A percentile compares a stretch with the other conserved stretches of the same genome.
Evolutionary conservation across 2,888 invertebrate genomes (phyloP).

Genomic region (Drosophila birchii): DNA sequence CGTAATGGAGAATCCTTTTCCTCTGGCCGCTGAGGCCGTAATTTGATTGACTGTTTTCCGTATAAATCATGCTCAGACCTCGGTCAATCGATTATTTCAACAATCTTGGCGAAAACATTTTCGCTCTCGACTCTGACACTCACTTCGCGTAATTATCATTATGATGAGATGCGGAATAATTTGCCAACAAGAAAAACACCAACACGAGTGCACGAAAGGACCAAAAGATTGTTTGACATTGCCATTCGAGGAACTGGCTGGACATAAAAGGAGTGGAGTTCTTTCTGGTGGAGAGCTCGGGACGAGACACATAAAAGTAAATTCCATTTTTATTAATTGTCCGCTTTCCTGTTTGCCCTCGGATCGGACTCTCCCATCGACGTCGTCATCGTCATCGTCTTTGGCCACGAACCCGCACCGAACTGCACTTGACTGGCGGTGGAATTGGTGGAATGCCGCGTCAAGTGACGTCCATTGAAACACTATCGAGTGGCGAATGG

Average conservation of each 20-base stretch:
- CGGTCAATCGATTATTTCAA: conserved; percentile 49
- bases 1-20: conserved; percentile 4
- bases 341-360: conserved; percentile 42
- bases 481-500: conserved; percentile 42
- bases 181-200: conserved; percentile 45
- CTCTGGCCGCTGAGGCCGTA: conserved; percentile 6
- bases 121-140: conserved; percentile 32
- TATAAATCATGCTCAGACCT: conserved; percentile 37
- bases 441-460: conserved; percentile 31
- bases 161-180: conserved; percentile 58
- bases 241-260: conserved; percentile 22
- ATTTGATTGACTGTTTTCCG: conserved; percentile 45
- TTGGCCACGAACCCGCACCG: conserved; percentile 14
- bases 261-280: conserved; percentile 8
- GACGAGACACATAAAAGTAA: conserved; percentile 56
- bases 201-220: conserved; percentile 18
- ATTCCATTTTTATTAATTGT: conserved; percentile 73
- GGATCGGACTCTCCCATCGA: conserved; percentile 15
- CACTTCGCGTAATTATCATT: conserved; percentile 52
- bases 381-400: not conserved
- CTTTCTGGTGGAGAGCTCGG: conserved; percentile 8
- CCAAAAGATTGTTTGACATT: conserved; percentile 43
- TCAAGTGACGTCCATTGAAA: conserved; percentile 63
- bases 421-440: conserved; percentile 64
- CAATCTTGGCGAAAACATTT: conserved; percentile 44